phyloP scores from a whole-genome alignment of 2,797 vertebrate species.

The Coregonus sp. region DNA sequence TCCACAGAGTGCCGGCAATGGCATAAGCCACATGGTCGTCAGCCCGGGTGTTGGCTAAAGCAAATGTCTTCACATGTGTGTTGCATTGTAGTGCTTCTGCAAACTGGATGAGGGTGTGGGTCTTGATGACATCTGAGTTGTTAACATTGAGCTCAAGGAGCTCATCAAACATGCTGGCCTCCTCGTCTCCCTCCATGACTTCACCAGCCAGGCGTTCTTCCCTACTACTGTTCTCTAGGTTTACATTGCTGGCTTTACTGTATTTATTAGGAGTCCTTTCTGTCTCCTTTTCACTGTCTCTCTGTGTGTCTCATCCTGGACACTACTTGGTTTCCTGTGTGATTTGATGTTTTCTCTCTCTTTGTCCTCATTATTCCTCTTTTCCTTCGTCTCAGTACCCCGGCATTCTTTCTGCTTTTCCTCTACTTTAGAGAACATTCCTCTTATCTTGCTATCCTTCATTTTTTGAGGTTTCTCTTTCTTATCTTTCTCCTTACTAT shows the following conservation, averaged over 20 bases:
- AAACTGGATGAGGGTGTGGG: slow-evolving; percentile 81
- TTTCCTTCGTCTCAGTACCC: neutral
- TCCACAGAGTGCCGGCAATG: slow-evolving; percentile 80
- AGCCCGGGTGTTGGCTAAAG: slow-evolving; percentile 81
- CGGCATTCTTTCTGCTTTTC: slow-evolving; percentile 14
- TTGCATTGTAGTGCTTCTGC: slow-evolving; percentile 82
- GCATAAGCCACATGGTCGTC: slow-evolving; percentile 86
- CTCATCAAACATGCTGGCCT: slow-evolving; percentile 84
- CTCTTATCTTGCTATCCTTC: slow-evolving; percentile 32
- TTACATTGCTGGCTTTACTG: neutral
- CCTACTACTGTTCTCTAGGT: slow-evolving; percentile 14
- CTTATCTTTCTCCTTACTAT: slow-evolving; percentile 21
- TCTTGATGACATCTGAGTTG: slow-evolving; percentile 85
- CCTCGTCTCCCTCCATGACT: slow-evolving; percentile 39
- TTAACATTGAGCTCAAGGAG: slow-evolving; percentile 84
- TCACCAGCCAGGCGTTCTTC: slow-evolving; percentile 34
- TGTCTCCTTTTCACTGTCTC: slow-evolving; percentile 4
- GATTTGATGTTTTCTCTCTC: slow-evolving; percentile 18
- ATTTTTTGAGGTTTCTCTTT: slow-evolving; percentile 23
- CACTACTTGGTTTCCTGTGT: slow-evolving; percentile 5
- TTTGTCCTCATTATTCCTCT: slow-evolving; percentile 26
- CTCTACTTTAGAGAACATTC: slow-evolving; percentile 31
- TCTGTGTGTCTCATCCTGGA: slow-evolving; percentile 12
- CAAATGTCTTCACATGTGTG: slow-evolving; percentile 76
- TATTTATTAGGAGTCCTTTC: slow-evolving; percentile 27